Percentiles rank a stretch among this genome's conserved stretches.
These are phyloP conservation scores for Napeogenes sylphis DNA, from an alignment of 2,888 invertebrate genomes.

Conservation along the genomic window DNA sequence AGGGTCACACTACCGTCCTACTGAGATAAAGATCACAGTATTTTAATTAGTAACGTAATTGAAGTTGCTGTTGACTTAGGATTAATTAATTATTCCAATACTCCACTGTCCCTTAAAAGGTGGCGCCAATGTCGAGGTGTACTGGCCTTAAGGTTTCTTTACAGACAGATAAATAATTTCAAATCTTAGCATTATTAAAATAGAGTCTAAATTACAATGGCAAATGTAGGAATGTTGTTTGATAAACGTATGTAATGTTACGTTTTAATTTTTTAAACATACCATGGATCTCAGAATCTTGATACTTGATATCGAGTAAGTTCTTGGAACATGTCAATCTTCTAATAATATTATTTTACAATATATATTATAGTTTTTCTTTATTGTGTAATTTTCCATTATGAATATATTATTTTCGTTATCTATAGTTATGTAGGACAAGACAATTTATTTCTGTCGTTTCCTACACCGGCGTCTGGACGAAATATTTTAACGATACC, in stretches of 20 bases:
- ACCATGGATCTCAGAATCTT: constrained; percentile 39
- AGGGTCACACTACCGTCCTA: background rate
- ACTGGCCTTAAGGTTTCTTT: constrained; percentile 28
- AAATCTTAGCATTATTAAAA: constrained; percentile 23
- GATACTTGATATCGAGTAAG: constrained; percentile 17
- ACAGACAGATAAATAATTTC: background rate
- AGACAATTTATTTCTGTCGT: constrained; percentile 59
- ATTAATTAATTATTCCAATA: constrained; percentile 55
- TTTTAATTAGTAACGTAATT: constrained; percentile 54
- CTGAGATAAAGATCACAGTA: constrained; percentile 38
- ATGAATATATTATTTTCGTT: constrained; percentile 40
- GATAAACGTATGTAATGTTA: constrained; percentile 31
- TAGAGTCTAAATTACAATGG: constrained; percentile 12
- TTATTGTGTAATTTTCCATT: constrained; percentile 8
- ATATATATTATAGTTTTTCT: too few species aligned
- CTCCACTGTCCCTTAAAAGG: constrained; percentile 51
- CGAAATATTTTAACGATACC: constrained; percentile 41
- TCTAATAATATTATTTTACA: background rate
- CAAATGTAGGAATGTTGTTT: background rate
- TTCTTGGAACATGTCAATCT: constrained; percentile 22
- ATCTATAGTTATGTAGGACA: constrained; percentile 60
- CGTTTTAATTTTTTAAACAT: constrained; percentile 39
- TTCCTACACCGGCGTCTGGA: constrained; percentile 44
- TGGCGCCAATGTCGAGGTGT: constrained; percentile 51
- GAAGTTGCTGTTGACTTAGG: constrained; percentile 41